These are phyloP conservation scores for Fragum sueziense DNA, from an alignment of 2,888 invertebrate genomes.

Conservation along the genomic window DNA sequence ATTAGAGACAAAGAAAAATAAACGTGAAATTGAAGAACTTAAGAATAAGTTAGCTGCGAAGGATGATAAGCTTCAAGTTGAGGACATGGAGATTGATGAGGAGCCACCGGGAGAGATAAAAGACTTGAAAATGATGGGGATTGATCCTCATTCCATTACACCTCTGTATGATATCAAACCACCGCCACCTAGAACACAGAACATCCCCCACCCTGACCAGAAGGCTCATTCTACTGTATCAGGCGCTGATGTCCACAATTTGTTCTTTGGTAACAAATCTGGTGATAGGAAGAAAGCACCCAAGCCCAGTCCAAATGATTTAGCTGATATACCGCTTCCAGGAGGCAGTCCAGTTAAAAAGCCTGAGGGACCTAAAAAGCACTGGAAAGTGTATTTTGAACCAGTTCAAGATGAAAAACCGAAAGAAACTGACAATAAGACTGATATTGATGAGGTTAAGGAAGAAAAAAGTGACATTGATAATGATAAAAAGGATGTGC, in stretches of 20 bases:
- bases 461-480: neutral
- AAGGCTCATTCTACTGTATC: conserved; percentile 46
- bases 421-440: neutral
- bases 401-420: neutral
- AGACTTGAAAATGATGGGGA: conserved; percentile 66
- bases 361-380: neutral
- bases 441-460: neutral
- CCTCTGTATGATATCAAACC: conserved; percentile 57
- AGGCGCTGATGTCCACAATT: conserved; percentile 38
- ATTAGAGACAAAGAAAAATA: conserved; percentile 10
- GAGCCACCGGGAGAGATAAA: conserved; percentile 24
- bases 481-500: neutral
- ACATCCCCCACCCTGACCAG: conserved; percentile 41
- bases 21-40: neutral
- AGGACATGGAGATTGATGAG: conserved; percentile 10
- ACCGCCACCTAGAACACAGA: conserved; percentile 63
- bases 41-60: conserved; percentile 12
- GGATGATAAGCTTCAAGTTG: conserved; percentile 21
- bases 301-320: neutral
- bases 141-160: conserved; percentile 53
- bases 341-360: neutral
- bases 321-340: conserved; percentile 16
- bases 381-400: conserved; percentile 8
- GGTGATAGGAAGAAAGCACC: neutral
- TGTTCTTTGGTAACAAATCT: conserved; percentile 26